These are phyloP conservation scores for Isoperla grammatica DNA, from an alignment of 2,888 invertebrate genomes.

Conservation along the genomic window DNA sequence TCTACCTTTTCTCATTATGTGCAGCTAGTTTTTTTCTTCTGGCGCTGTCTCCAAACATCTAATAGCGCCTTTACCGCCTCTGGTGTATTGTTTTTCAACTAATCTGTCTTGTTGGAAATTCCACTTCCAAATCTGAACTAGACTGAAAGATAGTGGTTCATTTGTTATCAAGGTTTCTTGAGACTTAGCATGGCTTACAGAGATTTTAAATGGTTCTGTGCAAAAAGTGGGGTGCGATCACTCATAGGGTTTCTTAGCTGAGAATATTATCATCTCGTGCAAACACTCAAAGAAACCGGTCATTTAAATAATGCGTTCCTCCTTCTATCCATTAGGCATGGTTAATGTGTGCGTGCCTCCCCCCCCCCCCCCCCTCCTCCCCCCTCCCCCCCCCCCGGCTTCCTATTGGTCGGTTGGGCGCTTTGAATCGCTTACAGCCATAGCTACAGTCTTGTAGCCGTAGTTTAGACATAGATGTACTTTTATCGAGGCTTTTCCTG, in stretches of 20 bases:
- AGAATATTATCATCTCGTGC: background rate
- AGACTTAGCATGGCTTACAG: conserved; percentile 1
- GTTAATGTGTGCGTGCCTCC: too few species aligned
- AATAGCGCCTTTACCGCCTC: background rate
- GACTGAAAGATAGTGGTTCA: background rate
- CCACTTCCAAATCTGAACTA: too few species aligned
- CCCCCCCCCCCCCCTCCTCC: too few species aligned
- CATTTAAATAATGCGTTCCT: background rate
- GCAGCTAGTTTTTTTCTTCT: background rate
- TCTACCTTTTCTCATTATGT: too few species aligned
- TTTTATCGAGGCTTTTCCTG: too few species aligned
- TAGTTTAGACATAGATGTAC: too few species aligned
- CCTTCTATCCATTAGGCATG: too few species aligned
- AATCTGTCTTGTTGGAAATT: conserved; percentile 8
- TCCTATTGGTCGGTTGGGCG: too few species aligned
- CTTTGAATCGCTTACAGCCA: too few species aligned
- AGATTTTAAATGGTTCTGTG: conserved; percentile 8
- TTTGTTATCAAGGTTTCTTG: conserved; percentile 5
- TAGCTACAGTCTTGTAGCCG: too few species aligned
- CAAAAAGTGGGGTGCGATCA: background rate
- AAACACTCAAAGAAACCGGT: background rate
- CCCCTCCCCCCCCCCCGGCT: too few species aligned
- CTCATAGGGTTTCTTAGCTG: too few species aligned
- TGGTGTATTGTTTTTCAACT: conserved; percentile 17
- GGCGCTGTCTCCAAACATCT: conserved; percentile 3